phyloP scores from a whole-genome alignment of 2,888 invertebrate genomes.

The Mythimna pallens region DNA sequence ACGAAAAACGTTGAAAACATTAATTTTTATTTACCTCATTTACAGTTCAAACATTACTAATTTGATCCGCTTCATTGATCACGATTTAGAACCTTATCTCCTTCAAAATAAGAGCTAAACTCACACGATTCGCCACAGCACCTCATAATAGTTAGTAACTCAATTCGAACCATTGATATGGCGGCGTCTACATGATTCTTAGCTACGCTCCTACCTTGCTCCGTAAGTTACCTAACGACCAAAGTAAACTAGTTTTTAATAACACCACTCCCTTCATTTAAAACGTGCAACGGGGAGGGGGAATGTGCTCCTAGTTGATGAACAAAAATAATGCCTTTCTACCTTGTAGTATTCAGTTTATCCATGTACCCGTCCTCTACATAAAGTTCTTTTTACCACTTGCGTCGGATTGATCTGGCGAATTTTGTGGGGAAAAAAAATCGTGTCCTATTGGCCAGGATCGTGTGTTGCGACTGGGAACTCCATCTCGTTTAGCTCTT shows the following conservation, averaged over 20 bases:
- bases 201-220: slow-evolving; percentile 61
- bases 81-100: not conserved
- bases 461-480: no score
- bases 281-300: slow-evolving; percentile 55
- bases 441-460: no score
- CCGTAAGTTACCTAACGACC: slow-evolving; percentile 87
- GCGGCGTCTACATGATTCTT: slow-evolving; percentile 65
- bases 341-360: no score
- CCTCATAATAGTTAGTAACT: slow-evolving; percentile 55
- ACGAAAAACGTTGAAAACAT: not conserved
- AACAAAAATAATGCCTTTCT: slow-evolving; percentile 2
- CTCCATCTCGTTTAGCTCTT: no score
- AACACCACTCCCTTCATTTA: slow-evolving; percentile 55
- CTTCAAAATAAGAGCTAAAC: slow-evolving; percentile 3
- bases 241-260: slow-evolving; percentile 80
- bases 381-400: no score
- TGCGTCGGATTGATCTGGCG: no score
- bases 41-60: not conserved
- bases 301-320: slow-evolving; percentile 28
- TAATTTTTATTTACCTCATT: not conserved
- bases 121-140: slow-evolving; percentile 64
- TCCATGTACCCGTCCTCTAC: no score
- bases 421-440: no score
- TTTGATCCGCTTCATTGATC: not conserved
- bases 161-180: slow-evolving; percentile 69